phyloP scores from a whole-genome alignment of 1,140 invertebrate species.

The Drosophila grimshawi region DNA sequence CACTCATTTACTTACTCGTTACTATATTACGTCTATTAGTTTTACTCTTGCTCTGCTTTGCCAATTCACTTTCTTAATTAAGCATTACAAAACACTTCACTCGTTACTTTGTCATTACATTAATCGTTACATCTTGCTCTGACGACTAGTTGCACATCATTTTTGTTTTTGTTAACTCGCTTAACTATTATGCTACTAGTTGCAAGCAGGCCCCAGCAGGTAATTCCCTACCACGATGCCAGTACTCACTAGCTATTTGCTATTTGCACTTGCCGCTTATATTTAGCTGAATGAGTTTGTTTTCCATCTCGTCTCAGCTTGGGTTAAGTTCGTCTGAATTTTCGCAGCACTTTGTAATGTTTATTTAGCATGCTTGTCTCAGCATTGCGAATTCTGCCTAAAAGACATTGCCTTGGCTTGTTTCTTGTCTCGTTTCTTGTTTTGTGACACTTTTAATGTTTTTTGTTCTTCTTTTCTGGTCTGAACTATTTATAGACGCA shows the following conservation, averaged over 20 bases:
- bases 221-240: background rate
- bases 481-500: constrained; percentile 32
- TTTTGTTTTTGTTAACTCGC: background rate
- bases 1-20: constrained; percentile 6
- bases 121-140: background rate
- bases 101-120: background rate
- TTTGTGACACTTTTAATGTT: background rate
- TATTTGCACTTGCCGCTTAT: constrained; percentile 36
- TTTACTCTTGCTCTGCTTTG: background rate
- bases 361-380: constrained; percentile 45
- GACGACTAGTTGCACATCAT: constrained; percentile 7
- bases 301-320: constrained; percentile 21
- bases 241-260: background rate
- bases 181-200: constrained; percentile 7
- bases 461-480: constrained; percentile 7
- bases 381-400: constrained; percentile 50
- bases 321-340: constrained; percentile 30
- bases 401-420: constrained; percentile 2
- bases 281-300: constrained; percentile 41
- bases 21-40: background rate
- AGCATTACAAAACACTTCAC: background rate
- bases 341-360: constrained; percentile 50
- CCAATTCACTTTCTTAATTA: background rate
- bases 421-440: background rate
- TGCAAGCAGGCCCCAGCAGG: constrained; percentile 6